Conservation (phyloP, 1,140 invertebrate genomes). For the Chionoecetes opilio region DNA sequence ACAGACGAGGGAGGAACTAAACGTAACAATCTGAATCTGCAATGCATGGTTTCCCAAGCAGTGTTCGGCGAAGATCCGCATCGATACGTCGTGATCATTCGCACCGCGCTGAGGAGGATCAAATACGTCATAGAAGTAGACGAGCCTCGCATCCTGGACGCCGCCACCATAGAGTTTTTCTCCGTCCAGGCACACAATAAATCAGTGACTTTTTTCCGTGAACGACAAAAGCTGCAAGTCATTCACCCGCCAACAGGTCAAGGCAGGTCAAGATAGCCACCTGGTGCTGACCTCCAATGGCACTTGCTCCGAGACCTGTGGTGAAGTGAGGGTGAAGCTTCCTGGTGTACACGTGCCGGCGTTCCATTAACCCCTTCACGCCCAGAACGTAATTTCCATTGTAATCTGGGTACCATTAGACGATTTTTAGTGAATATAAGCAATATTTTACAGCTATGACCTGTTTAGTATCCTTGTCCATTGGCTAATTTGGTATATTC, state of each 20-base stretch:
- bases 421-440: no score
- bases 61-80: not conserved
- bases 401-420: no score
- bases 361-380: no score
- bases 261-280: not conserved
- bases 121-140: not conserved
- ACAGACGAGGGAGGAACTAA: not conserved
- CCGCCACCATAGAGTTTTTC: not conserved
- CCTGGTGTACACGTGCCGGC: not conserved
- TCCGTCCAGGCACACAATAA: not conserved
- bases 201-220: not conserved
- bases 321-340: not conserved
- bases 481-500: no score
- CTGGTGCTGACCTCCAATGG: not conserved
- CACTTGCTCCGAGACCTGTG: not conserved
- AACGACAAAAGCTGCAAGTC: not conserved
- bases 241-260: not conserved
- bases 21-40: not conserved
- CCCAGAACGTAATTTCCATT: no score
- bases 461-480: no score
- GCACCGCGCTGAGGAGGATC: not conserved
- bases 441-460: no score
- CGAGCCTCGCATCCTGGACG: not conserved
- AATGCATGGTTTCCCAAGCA: not conserved
- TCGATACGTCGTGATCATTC: not conserved